phyloP scores from a whole-genome alignment of 1,140 invertebrate species.

The Drosophila lacertosa region DNA sequence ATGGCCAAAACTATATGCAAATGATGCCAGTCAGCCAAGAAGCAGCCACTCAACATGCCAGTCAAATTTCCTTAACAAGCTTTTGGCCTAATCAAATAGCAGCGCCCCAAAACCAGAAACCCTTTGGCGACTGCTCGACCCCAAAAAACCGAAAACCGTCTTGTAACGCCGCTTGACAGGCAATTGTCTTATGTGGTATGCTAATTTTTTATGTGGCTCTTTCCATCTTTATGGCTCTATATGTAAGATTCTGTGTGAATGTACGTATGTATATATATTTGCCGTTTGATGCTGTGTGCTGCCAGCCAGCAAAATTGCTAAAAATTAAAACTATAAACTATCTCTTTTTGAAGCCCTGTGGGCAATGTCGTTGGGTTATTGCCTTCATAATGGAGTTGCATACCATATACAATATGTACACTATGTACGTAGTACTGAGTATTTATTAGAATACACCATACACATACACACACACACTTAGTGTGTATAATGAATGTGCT shows the following conservation, averaged over 20 bases:
- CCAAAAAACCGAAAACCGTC: conserved; percentile 41
- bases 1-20: conserved; percentile 79
- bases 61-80: conserved; percentile 80
- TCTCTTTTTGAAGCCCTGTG: conserved; percentile 47
- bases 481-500: background rate
- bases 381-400: conserved; percentile 63
- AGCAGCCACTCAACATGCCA: conserved; percentile 72
- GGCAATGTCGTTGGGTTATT: conserved; percentile 57
- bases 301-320: conserved; percentile 58
- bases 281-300: conserved; percentile 24
- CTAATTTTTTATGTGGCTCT: conserved; percentile 66
- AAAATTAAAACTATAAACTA: conserved; percentile 82
- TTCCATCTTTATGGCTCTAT: conserved; percentile 27
- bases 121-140: conserved; percentile 43
- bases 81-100: conserved; percentile 80
- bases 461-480: background rate
- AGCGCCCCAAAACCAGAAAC: conserved; percentile 43
- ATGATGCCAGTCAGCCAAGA: conserved; percentile 54
- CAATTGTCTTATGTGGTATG: conserved; percentile 82
- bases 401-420: conserved; percentile 6
- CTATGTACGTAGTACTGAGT: conserved; percentile 5
- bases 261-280: conserved; percentile 1
- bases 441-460: conserved; percentile 10
- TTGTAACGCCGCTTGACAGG: conserved; percentile 73
- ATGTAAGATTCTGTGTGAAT: background rate